These are phyloP conservation scores for Elymnias hypermnestra DNA, from an alignment of 1,140 invertebrate genomes.

Conservation along the genomic window DNA sequence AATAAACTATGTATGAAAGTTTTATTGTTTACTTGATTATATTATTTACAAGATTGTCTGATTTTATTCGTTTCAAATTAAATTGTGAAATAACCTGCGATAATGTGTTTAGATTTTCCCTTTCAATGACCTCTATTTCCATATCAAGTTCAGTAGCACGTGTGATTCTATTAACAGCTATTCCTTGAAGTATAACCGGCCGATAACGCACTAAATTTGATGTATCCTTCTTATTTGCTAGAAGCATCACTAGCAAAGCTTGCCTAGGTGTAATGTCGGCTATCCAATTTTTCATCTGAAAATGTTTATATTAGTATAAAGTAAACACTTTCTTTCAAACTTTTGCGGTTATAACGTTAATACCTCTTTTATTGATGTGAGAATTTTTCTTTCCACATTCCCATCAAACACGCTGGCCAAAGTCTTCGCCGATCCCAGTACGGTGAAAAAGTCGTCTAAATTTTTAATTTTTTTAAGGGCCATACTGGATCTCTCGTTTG, in stretches of 20 bases:
- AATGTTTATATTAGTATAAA: background rate
- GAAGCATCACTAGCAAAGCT: constrained; percentile 47
- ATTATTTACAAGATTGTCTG: no score
- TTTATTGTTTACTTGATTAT: no score
- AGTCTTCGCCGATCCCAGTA: constrained; percentile 37
- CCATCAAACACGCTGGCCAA: constrained; percentile 35
- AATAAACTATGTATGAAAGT: no score
- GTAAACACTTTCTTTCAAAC: background rate
- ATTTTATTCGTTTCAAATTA: no score
- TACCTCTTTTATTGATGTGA: constrained; percentile 15
- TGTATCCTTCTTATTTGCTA: constrained; percentile 59
- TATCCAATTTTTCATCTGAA: constrained; percentile 58
- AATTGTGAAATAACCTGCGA: constrained; percentile 26
- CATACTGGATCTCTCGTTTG: constrained; percentile 24
- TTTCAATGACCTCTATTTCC: constrained; percentile 65
- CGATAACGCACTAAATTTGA: constrained; percentile 46
- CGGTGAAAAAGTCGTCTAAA: constrained; percentile 52
- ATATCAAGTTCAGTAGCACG: constrained; percentile 50
- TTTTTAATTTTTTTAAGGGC: constrained; percentile 43
- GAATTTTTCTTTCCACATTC: constrained; percentile 33
- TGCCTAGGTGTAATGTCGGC: constrained; percentile 48
- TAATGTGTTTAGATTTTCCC: constrained; percentile 43
- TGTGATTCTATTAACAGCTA: constrained; percentile 60
- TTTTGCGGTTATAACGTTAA: background rate
- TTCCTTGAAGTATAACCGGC: constrained; percentile 50